A percentile compares a stretch with the other conserved stretches of the same genome.
Evolutionary conservation across 1,140 invertebrate species (phyloP).

Genomic region (Rhyacophila brunnea): DNA sequence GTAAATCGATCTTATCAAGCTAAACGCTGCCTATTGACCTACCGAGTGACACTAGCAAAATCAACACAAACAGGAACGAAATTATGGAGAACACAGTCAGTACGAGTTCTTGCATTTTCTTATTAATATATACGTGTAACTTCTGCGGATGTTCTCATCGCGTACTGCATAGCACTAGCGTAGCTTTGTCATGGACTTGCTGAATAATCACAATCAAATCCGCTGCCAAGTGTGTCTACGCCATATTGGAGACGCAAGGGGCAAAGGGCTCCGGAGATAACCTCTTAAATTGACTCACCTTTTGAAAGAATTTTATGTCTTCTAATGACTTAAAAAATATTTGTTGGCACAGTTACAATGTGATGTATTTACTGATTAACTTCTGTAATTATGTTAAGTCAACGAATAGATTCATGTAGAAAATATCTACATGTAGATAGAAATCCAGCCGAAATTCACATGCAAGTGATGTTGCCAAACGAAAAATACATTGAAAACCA

Average conservation of each 20-base stretch:
- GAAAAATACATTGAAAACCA: too few species aligned
- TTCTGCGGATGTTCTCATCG: not conserved
- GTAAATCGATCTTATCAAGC: not conserved
- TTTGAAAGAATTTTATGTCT: too few species aligned
- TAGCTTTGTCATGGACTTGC: conserved; percentile 14
- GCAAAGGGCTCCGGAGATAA: conserved; percentile 23
- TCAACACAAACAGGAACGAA: conserved; percentile 21
- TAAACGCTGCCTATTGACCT: not conserved
- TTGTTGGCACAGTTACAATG: too few species aligned
- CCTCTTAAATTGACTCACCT: conserved; percentile 1
- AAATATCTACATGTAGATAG: too few species aligned
- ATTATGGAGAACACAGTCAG: conserved; percentile 22
- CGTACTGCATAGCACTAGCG: conserved; percentile 6
- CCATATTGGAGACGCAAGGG: conserved; percentile 16
- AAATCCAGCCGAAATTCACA: not conserved
- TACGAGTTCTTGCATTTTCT: conserved; percentile 26
- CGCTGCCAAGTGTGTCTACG: conserved; percentile 22
- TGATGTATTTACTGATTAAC: too few species aligned
- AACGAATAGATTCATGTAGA: too few species aligned
- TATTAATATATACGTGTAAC: conserved; percentile 10
- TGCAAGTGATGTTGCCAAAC: not conserved
- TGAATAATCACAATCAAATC: conserved; percentile 16
- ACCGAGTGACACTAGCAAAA: conserved; percentile 27
- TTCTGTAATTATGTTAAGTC: too few species aligned
- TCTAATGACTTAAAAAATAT: too few species aligned